Conservation (phyloP, 1,140 invertebrate genomes). For the Aphaenogaster floridana region DNA sequence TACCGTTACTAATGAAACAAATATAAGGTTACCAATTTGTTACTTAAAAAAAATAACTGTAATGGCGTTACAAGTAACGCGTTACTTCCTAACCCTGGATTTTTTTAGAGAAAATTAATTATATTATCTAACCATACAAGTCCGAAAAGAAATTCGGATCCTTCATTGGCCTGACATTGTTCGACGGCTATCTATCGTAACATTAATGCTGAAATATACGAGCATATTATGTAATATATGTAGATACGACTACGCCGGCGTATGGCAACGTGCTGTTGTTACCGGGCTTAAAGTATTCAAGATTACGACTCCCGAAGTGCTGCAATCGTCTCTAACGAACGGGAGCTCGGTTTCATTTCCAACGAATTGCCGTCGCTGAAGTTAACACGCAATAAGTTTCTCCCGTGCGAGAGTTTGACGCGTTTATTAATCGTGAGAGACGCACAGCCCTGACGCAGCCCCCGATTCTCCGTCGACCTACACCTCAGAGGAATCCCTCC, state of each 20-base stretch:
- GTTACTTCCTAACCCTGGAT: no score
- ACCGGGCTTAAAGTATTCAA: slow-evolving; percentile 53
- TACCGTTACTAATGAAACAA: no score
- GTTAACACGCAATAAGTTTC: slow-evolving; percentile 76
- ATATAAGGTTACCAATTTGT: no score
- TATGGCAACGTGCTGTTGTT: neutral
- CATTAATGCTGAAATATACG: neutral
- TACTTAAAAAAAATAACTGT: no score
- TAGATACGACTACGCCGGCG: neutral
- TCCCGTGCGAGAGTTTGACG: slow-evolving; percentile 66
- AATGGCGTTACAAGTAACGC: no score
- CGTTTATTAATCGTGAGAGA: slow-evolving; percentile 76
- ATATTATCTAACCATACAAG: neutral
- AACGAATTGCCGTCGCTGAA: slow-evolving; percentile 63
- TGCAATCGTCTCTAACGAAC: slow-evolving; percentile 60
- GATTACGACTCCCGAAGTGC: slow-evolving; percentile 42
- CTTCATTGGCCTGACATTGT: neutral
- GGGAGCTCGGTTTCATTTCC: slow-evolving; percentile 67
- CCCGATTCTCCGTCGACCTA: slow-evolving; percentile 3
- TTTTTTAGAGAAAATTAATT: neutral
- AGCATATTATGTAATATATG: neutral
- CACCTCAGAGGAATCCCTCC: slow-evolving; percentile 5
- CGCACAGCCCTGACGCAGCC: slow-evolving; percentile 34
- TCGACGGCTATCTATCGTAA: neutral
- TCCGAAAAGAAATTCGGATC: neutral